Evolutionary conservation across 2,888 invertebrate genomes (phyloP).

Genomic region (Argyra leucocephala): DNA sequence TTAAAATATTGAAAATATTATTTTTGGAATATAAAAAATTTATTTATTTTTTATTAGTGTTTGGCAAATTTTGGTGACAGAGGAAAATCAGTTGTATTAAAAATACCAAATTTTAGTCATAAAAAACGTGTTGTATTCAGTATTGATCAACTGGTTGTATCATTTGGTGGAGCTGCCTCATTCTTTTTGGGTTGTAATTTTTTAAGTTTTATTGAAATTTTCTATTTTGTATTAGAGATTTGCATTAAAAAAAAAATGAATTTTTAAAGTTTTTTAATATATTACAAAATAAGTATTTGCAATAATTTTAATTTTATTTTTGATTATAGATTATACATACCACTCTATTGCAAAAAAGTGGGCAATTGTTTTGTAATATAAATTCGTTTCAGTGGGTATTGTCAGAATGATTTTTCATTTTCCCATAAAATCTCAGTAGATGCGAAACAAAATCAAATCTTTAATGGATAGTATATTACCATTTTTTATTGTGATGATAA

Average conservation of each 20-base stretch:
- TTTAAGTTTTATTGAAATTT: conserved; percentile 30
- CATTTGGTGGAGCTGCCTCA: conserved; percentile 40
- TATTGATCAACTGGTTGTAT: conserved; percentile 37
- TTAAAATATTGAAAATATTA: not conserved
- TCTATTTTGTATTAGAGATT: conserved; percentile 18
- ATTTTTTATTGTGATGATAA: too few relatives aligned
- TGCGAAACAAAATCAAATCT: too few relatives aligned
- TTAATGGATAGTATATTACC: too few relatives aligned
- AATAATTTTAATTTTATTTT: too few relatives aligned
- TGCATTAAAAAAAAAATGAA: not conserved
- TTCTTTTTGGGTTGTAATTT: conserved; percentile 41
- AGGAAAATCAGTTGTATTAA: conserved; percentile 22
- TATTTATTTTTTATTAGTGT: not conserved
- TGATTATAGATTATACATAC: too few relatives aligned
- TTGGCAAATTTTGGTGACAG: conserved; percentile 29
- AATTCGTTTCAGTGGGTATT: too few relatives aligned
- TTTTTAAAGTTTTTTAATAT: too few relatives aligned
- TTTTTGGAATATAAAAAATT: not conserved
- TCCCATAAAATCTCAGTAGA: too few relatives aligned
- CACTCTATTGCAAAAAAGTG: too few relatives aligned
- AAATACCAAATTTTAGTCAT: conserved; percentile 32
- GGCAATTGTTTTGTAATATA: too few relatives aligned
- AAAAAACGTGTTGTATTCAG: conserved; percentile 37
- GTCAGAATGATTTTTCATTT: too few relatives aligned
- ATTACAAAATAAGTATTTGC: too few relatives aligned